phyloP scores from a whole-genome alignment of 2,888 invertebrate genomes.

The Chloromyia formosa region DNA sequence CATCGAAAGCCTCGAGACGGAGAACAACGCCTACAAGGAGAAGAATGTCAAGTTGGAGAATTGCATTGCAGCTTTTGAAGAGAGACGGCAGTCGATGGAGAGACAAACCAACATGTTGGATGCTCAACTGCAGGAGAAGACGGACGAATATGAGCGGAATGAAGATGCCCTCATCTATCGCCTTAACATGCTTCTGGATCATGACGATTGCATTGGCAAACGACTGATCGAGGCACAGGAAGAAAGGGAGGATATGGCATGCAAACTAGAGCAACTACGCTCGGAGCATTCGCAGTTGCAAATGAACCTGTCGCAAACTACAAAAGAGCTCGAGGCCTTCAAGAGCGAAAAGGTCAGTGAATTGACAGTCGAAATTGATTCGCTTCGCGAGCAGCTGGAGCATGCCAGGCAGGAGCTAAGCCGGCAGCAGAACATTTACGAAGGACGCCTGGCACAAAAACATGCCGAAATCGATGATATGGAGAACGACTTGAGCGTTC shows the following conservation, averaged over 20 bases:
- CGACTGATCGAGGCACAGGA: slow-evolving; percentile 69
- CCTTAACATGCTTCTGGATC: slow-evolving; percentile 70
- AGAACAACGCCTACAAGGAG: slow-evolving; percentile 71
- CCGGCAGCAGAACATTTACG: slow-evolving; percentile 62
- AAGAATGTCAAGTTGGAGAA: slow-evolving; percentile 74
- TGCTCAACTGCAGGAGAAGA: slow-evolving; percentile 69
- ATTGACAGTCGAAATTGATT: slow-evolving; percentile 60
- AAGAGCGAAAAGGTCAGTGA: slow-evolving; percentile 58
- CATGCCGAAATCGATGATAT: slow-evolving; percentile 65
- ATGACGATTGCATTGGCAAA: slow-evolving; percentile 70
- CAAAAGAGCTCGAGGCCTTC: slow-evolving; percentile 64
- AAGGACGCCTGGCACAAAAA: slow-evolving; percentile 62
- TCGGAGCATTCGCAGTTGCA: slow-evolving; percentile 61
- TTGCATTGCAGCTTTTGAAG: slow-evolving; percentile 70
- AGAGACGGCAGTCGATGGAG: slow-evolving; percentile 69
- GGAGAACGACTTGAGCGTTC: slow-evolving; percentile 66
- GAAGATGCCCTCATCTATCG: slow-evolving; percentile 73
- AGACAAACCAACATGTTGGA: slow-evolving; percentile 71
- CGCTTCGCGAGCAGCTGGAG: slow-evolving; percentile 60
- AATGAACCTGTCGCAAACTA: slow-evolving; percentile 63
- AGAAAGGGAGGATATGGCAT: slow-evolving; percentile 66
- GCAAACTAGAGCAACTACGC: slow-evolving; percentile 65
- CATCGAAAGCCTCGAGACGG: slow-evolving; percentile 76
- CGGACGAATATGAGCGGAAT: slow-evolving; percentile 70
- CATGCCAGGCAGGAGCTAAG: slow-evolving; percentile 66